A percentile compares a stretch with the other conserved stretches of the same genome.
These are phyloP conservation scores for Rotaria magnacalcarata DNA, from an alignment of 2,888 invertebrate species.

Conservation along the genomic window DNA sequence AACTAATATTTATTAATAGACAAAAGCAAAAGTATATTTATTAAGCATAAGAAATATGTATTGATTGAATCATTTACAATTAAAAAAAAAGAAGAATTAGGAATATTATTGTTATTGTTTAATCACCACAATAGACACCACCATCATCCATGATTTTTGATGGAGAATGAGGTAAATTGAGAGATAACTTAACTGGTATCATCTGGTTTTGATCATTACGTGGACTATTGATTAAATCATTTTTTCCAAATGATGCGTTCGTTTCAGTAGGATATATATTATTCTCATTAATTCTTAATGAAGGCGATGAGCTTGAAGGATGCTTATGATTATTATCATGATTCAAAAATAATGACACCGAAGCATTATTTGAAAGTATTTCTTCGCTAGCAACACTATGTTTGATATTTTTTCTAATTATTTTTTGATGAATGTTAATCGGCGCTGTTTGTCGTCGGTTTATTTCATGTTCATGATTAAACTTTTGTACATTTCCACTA, in stretches of 20 bases:
- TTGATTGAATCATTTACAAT: conserved; percentile 90
- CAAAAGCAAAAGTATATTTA: not conserved
- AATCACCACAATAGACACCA: conserved; percentile 21
- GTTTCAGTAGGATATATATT: not conserved
- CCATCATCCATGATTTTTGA: not conserved
- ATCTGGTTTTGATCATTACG: not conserved
- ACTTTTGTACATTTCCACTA: not conserved
- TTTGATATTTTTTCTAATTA: not conserved
- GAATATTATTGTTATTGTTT: not conserved
- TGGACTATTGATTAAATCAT: not conserved
- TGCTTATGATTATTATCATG: not conserved
- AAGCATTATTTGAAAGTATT: not conserved
- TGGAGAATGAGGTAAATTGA: not conserved
- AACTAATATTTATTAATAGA: too few relatives aligned
- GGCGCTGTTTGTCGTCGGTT: not conserved
- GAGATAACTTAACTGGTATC: not conserved
- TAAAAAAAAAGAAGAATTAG: conserved; percentile 65
- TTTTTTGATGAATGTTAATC: not conserved
- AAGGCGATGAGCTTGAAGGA: not conserved
- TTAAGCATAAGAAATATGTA: conserved; percentile 60
- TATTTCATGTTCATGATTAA: not conserved
- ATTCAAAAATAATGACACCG: not conserved
- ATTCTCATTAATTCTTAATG: too few relatives aligned
- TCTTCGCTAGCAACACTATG: not conserved
- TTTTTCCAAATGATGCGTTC: not conserved